Conservation (phyloP, 2,888 invertebrate species). For the Rutpela maculata region DNA sequence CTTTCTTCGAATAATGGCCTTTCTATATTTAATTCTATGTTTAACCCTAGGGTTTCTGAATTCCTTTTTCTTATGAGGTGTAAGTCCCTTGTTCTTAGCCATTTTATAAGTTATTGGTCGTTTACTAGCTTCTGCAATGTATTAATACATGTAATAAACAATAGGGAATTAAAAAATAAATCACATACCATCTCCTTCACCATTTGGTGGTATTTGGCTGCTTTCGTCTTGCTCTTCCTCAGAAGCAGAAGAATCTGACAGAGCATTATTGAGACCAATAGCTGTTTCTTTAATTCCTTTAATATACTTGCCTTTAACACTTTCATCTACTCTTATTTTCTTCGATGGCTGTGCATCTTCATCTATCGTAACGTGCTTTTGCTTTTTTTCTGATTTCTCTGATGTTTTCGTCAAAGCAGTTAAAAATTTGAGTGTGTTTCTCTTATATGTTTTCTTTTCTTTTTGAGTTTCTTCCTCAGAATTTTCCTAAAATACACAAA, state of each 20-base stretch:
- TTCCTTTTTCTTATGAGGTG: conserved; percentile 93
- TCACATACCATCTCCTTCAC: conserved; percentile 60
- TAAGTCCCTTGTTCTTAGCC: conserved; percentile 96
- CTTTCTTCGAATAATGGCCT: conserved; percentile 93
- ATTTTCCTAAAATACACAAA: conserved; percentile 44
- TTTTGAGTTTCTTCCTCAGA: conserved; percentile 42
- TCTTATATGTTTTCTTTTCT: conserved; percentile 59
- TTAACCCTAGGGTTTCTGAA: conserved; percentile 96
- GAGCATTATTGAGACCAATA: conserved; percentile 21
- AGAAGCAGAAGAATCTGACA: conserved; percentile 38
- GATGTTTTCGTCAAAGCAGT: conserved; percentile 44
- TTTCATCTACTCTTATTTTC: conserved; percentile 58
- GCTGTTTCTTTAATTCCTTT: conserved; percentile 32
- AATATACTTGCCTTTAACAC: conserved; percentile 54
- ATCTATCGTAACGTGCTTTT: conserved; percentile 33
- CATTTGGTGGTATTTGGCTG: conserved; percentile 67
- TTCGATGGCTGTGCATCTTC: conserved; percentile 49
- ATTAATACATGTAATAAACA: conserved; percentile 32
- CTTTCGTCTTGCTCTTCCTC: conserved; percentile 53
- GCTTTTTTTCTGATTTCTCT: conserved; percentile 42
- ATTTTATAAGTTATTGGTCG: conserved; percentile 95
- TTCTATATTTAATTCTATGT: conserved; percentile 93
- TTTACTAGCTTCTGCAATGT: conserved; percentile 75
- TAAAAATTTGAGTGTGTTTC: conserved; percentile 71
- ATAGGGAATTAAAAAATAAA: conserved; percentile 23